These are phyloP conservation scores for Danionella cerebrum DNA, from an alignment of 2,113 vertebrate genomes.

Conservation along the genomic window DNA sequence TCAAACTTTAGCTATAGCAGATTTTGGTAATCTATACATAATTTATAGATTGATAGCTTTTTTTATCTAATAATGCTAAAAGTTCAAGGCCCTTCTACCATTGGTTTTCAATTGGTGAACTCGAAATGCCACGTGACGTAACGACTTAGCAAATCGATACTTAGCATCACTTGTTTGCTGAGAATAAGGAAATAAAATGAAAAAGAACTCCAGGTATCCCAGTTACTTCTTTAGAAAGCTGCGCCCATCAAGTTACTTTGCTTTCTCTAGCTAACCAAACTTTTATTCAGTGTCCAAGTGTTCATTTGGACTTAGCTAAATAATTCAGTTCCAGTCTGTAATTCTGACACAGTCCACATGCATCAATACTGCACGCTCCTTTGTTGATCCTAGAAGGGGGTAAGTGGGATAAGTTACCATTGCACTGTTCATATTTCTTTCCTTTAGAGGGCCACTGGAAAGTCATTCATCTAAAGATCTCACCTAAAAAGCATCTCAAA, in stretches of 20 bases:
- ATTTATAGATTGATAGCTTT: too few relatives aligned
- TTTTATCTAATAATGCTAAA: too few relatives aligned
- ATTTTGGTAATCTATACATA: too few relatives aligned
- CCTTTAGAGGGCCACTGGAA: constrained; percentile 8
- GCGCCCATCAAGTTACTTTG: neutral
- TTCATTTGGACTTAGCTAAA: neutral
- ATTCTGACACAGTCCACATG: neutral
- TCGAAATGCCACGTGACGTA: too few relatives aligned
- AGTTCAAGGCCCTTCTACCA: too few relatives aligned
- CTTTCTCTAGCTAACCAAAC: neutral
- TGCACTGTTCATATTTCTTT: constrained; percentile 10
- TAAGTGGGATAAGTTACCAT: neutral
- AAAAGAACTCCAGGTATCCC: too few relatives aligned
- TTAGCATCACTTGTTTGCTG: too few relatives aligned
- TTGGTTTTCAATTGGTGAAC: too few relatives aligned
- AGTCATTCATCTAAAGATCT: constrained; percentile 25
- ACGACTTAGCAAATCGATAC: too few relatives aligned
- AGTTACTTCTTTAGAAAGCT: too few relatives aligned
- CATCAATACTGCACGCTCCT: constrained; percentile 5
- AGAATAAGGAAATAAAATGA: too few relatives aligned
- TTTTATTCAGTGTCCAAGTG: neutral
- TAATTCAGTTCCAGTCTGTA: neutral
- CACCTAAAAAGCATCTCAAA: constrained; percentile 12
- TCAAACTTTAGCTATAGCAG: too few relatives aligned
- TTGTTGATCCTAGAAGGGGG: neutral